Evolutionary conservation across 2,797 vertebrate species (phyloP), one percentile per base, ranked within the genome.

Genomic region (Oreochromis grahami): DNA sequence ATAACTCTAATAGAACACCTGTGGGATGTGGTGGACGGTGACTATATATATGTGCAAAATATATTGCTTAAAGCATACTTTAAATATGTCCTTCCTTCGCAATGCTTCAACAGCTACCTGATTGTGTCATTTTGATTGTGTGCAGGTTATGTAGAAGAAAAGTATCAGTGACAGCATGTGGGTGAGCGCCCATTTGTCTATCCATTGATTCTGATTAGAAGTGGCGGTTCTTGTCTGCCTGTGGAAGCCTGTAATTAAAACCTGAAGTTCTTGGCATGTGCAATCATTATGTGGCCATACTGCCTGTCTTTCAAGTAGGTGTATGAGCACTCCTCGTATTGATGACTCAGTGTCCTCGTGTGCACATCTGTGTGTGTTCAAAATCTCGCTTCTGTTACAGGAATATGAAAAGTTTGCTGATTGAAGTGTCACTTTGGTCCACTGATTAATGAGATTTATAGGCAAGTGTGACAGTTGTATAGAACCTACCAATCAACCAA

Each of bases 181-280:
- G 79, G 84, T 56, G 88, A 81, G 82, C n/a, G 55, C 24, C 56
- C 80, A 17, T 88, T 86, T 85, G 81, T 85, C 60, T 85, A 21
- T 34, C 51, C 24, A 70, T 81, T 84, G 88, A 88, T 81, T 83
- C 52, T 88, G 86, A 93, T 90, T 89, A 85, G 60, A 90, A 78
- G 88, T 88, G 87, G 85, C 91, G 8, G 81, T 78, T 91, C 87
- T 50, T 82, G 77, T 88, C 85, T 63, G 70, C 76, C 79, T 26
- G 65, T 78, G 65, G 81, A 90, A 87, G 77, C 82, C 77, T 87
- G 78, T 91, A 88, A 94, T 92, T 93, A 91, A 87, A 94, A 86
- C 60, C 87, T 19, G 68, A 78, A 76, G 77, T 81, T 82, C 34
- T 8, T 50, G 68, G 82, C 84, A 77, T 79, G 80, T 79, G 52